These are phyloP conservation scores for Enteromius paludinosus DNA, from an alignment of 2,797 vertebrate species.

Conservation along the genomic window DNA sequence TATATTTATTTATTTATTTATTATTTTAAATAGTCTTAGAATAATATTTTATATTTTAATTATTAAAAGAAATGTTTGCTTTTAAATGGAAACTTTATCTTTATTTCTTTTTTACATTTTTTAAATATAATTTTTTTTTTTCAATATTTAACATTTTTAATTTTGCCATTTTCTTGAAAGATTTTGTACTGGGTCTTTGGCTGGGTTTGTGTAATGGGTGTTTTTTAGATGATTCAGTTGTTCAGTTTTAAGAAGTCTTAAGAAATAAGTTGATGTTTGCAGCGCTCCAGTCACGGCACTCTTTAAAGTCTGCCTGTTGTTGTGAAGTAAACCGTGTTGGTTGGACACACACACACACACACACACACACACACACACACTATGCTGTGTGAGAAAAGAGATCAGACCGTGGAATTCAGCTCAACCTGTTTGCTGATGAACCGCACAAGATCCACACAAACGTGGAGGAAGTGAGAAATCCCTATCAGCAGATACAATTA, in stretches of 20 bases:
- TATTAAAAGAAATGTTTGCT: background rate
- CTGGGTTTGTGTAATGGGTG: background rate
- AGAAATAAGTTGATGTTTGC: background rate
- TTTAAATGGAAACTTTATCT: background rate
- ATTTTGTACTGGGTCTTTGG: background rate
- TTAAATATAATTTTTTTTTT: no score
- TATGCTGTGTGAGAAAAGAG: background rate
- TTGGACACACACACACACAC: background rate
- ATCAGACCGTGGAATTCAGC: background rate
- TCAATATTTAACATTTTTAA: no score
- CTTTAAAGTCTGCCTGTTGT: background rate
- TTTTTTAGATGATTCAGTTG: background rate
- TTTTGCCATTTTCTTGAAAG: background rate
- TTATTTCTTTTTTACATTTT: no score
- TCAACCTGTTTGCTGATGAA: background rate
- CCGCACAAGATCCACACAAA: background rate
- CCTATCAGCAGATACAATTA: background rate
- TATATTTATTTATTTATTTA: background rate
- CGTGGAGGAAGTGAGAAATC: background rate
- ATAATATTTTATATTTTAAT: background rate
- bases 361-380: background rate
- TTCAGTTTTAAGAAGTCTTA: background rate
- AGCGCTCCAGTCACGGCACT: background rate
- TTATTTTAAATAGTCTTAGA: background rate
- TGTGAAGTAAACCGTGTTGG: background rate